phyloP scores from a whole-genome alignment of 35 echinoderm and acorn worm genomes.

The Heliocidaris erythrogramma region DNA sequence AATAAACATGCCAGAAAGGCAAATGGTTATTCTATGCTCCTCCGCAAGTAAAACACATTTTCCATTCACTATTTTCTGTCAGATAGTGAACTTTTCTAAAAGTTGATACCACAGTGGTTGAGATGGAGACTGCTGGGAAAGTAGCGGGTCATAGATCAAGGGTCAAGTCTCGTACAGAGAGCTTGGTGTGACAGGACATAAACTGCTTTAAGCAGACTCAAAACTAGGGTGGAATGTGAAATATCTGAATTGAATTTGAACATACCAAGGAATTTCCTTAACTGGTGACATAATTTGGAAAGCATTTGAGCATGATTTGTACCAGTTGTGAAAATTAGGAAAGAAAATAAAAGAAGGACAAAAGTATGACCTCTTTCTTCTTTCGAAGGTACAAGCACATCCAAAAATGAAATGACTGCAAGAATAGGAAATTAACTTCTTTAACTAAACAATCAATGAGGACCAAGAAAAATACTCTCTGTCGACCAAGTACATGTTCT shows the following conservation, averaged over 20 bases:
- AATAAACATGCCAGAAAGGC: neutral
- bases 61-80: neutral
- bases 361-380: neutral
- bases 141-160: neutral
- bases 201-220: neutral
- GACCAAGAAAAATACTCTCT: neutral
- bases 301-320: neutral
- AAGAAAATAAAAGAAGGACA: neutral
- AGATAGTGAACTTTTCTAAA: neutral
- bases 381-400: neutral
- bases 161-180: neutral
- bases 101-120: constrained; percentile 8
- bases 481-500: too few relatives aligned
- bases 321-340: neutral
- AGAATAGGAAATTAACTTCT: too few relatives aligned
- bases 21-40: neutral
- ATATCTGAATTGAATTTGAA: neutral
- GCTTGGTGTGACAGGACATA: neutral
- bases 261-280: neutral
- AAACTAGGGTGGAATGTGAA: neutral
- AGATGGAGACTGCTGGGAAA: neutral
- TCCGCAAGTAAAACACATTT: neutral
- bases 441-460: neutral
- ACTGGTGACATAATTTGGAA: neutral
- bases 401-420: neutral